A percentile compares a stretch with the other conserved stretches of the same genome.
phyloP scores from a whole-genome alignment of 2,797 vertebrate genomes.

The Sebastes umbrosus region DNA sequence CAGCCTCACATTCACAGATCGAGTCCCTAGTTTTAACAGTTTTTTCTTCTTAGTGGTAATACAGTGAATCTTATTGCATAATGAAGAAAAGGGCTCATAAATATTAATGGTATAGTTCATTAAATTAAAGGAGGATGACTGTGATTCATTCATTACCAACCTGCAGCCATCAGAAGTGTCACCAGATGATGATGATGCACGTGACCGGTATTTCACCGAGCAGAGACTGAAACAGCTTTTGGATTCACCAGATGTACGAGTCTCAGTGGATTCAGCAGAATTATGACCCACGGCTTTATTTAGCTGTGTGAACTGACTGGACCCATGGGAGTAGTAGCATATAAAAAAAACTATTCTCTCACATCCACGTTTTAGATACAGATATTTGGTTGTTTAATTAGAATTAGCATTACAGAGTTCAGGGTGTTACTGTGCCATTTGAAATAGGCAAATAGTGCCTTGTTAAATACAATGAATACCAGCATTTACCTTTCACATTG shows the following conservation, averaged over 20 bases:
- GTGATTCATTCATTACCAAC: background rate
- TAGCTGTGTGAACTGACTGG: constrained; percentile 45
- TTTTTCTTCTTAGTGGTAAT: background rate
- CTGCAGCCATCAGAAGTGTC: background rate
- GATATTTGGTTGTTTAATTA: constrained; percentile 43
- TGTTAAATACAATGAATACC: background rate
- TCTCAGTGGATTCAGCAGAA: constrained; percentile 35
- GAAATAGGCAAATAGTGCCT: background rate
- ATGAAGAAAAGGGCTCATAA: background rate
- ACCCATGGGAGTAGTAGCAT: constrained; percentile 40
- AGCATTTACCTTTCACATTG: background rate
- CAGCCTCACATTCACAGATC: no score
- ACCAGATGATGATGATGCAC: background rate
- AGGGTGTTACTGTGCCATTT: background rate
- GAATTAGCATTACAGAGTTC: constrained; percentile 5
- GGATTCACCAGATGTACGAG: constrained; percentile 26
- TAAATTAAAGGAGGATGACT: background rate
- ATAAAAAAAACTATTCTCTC: constrained; percentile 41
- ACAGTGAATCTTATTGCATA: background rate
- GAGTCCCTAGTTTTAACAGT: background rate
- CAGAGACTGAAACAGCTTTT: constrained; percentile 3
- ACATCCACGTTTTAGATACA: constrained; percentile 39
- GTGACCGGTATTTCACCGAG: constrained; percentile 13
- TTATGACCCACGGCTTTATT: constrained; percentile 51
- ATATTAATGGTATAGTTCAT: background rate